Evolutionary conservation across 2,888 invertebrate genomes (phyloP).

Genomic region (Laothoe populi): DNA sequence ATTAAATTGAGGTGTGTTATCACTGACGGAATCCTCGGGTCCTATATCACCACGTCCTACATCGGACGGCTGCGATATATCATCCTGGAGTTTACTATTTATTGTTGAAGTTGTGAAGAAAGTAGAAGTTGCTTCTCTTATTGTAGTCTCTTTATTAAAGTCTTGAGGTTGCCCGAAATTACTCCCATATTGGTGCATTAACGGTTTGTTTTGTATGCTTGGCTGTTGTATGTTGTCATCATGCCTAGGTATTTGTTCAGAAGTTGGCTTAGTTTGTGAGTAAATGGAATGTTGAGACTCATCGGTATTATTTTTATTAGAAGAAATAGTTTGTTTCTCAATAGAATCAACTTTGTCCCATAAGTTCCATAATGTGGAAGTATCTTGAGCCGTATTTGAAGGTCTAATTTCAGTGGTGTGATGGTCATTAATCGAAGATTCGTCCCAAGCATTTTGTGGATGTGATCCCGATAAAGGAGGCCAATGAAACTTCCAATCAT

Average conservation of each 20-base stretch:
- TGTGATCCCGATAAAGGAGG: background rate
- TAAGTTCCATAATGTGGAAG: constrained; percentile 40
- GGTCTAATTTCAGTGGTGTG: background rate
- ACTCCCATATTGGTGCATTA: background rate
- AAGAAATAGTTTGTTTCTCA: constrained; percentile 39
- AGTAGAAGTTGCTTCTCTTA: background rate
- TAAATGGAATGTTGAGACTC: background rate
- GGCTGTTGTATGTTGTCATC: background rate
- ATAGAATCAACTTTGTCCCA: constrained; percentile 49
- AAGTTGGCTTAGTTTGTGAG: background rate
- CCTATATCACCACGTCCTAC: constrained; percentile 53
- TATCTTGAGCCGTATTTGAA: constrained; percentile 28
- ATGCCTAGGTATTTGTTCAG: background rate
- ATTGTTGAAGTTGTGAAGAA: background rate
- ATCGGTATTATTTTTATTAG: constrained; percentile 22
- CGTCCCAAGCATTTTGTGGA: background rate
- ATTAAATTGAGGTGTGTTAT: background rate
- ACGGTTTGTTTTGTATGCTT: background rate
- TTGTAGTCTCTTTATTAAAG: background rate
- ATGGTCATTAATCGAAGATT: background rate
- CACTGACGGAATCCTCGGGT: constrained; percentile 38
- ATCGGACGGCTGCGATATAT: constrained; percentile 36
- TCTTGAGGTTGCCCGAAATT: background rate
- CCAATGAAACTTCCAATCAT: constrained; percentile 13
- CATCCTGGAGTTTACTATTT: constrained; percentile 27